Base-by-base conservation (phyloP, 2,797 vertebrate genomes). In the Gallirallus australis region DNA sequence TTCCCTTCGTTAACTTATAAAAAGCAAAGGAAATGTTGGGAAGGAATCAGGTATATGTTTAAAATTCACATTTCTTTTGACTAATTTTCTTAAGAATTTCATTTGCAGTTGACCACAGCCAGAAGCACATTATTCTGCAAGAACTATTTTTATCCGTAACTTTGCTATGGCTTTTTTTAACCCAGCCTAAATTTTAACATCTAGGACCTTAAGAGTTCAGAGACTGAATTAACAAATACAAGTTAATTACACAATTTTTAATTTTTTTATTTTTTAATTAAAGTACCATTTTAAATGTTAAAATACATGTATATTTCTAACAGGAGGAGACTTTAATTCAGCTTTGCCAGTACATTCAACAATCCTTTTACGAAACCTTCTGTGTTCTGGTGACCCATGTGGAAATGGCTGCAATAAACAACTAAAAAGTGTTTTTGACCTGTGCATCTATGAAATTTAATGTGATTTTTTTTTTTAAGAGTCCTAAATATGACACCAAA, bases 31-130 rank as follows among this genome's bases (percentile, higher is more conserved):
- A 17, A 81, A 86, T 0, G 0, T 60, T 18, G 15, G 18, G 27
- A 35, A 10, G 1, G 0, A 0, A 15, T 78, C 18, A 76, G 59
- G 83, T 95, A 14, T 63, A 35, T 61, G 82, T 83, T 84, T 79
- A 11, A 76, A 76, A 79, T 45, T 73, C 2, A 20, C 27, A 17
- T 78, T 86, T 57, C 72, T 89, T 91, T 86, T 83, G 54, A 47
- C 59, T 79, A 31, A 84, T 76, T 79, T 90, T 89, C 42, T 86
- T 89, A 90, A 42, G 18, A 39, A 77, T 79, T 95, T 71, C 40
- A 89, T 77, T 79, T 94, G 78, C 63, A 89, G 42, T 40, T 90
- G 77, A 92, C 68, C 40, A 47, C 42, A 61, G 25, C 12, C 56
- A 72, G 64, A 79, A 76, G 35, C 25, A 56, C 7, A 6, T 79